Conservation (phyloP, 2,113 vertebrate species). For the Cygnus atratus region DNA sequence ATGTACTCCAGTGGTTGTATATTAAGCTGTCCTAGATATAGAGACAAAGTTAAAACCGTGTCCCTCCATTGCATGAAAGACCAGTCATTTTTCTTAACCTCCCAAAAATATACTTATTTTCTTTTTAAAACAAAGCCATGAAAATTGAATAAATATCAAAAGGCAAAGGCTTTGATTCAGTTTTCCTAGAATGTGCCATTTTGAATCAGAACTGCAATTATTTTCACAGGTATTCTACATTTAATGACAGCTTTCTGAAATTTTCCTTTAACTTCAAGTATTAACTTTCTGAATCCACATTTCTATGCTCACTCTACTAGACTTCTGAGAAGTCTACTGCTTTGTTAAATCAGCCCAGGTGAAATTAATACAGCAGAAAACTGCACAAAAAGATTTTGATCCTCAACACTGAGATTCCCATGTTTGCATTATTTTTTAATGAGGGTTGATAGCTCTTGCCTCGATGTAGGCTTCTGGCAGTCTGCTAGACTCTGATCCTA, state of each 20-base stretch:
- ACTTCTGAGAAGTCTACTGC: neutral
- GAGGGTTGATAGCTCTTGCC: neutral
- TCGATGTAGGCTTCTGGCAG: neutral
- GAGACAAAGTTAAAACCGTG: neutral
- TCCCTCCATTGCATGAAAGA: neutral
- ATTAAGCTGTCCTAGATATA: neutral
- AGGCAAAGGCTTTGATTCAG: neutral
- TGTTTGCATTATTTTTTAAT: neutral
- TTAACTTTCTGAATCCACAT: neutral
- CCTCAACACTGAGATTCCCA: neutral
- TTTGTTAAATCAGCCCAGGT: neutral
- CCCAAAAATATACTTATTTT: neutral
- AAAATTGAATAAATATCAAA: neutral
- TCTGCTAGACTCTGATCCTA: neutral
- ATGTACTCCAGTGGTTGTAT: accelerated
- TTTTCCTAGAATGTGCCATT: neutral
- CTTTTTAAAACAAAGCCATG: neutral
- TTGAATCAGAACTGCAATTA: neutral
- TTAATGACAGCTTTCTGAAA: neutral
- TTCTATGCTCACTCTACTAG: neutral
- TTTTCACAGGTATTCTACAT: neutral
- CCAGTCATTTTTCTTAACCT: neutral
- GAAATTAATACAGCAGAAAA: neutral
- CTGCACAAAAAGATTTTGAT: neutral
- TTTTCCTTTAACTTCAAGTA: neutral